phyloP scores from a whole-genome alignment of 2,888 invertebrate genomes.

The Acanthosoma haemorrhoidale region DNA sequence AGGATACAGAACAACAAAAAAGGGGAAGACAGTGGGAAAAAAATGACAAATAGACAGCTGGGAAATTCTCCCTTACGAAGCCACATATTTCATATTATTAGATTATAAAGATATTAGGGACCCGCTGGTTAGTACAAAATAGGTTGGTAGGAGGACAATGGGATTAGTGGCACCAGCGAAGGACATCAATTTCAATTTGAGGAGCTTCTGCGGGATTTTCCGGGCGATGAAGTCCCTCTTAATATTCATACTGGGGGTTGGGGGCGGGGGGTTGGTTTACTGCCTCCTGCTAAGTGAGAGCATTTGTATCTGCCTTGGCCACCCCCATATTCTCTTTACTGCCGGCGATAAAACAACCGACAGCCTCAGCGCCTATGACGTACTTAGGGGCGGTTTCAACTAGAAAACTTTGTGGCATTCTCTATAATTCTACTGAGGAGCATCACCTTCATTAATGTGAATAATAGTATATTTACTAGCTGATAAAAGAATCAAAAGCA shows the following conservation, averaged over 20 bases:
- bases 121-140: no score
- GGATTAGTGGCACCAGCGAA: background rate
- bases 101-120: slow-evolving; percentile 8
- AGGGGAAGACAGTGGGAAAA: no score
- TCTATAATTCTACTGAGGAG: no score
- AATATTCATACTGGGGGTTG: background rate
- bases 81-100: background rate
- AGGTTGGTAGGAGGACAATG: no score
- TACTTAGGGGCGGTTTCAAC: no score
- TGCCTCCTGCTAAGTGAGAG: background rate
- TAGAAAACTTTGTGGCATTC: no score
- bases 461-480: no score
- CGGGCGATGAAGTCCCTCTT: background rate
- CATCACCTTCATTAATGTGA: no score
- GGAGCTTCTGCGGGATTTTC: background rate
- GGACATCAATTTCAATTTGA: background rate
- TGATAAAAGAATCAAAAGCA: no score
- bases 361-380: background rate
- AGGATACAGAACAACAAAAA: no score
- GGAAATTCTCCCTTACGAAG: background rate
- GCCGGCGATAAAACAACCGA: background rate
- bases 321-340: background rate
- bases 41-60: no score
- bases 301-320: background rate
- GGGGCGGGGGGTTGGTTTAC: no score